These are phyloP conservation scores for Drosophila ohnishii DNA, from an alignment of 1,140 invertebrate genomes.

Conservation along the genomic window DNA sequence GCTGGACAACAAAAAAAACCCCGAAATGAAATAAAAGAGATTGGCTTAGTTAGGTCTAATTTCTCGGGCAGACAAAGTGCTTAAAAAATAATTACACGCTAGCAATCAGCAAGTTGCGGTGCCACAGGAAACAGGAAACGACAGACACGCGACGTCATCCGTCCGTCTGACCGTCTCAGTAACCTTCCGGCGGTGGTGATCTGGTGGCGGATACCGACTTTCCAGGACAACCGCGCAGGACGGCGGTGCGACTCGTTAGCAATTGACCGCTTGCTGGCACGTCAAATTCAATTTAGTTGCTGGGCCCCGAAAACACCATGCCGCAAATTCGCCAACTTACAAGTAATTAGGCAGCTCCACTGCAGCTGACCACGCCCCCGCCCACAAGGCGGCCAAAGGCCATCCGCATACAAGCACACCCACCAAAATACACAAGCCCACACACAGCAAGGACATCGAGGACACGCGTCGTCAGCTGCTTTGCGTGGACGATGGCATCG, in stretches of 20 bases:
- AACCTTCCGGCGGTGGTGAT: constrained; percentile 14
- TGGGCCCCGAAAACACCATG: constrained; percentile 46
- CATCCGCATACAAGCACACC: constrained; percentile 12
- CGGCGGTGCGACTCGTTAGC: constrained; percentile 33
- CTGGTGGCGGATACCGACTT: not conserved
- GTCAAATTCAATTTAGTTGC: constrained; percentile 79
- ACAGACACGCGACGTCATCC: constrained; percentile 72
- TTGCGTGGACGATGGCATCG: constrained; percentile 52
- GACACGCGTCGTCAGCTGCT: constrained; percentile 67
- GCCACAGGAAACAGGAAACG: constrained; percentile 74
- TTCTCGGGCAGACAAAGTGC: constrained; percentile 74
- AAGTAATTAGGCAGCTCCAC: constrained; percentile 79
- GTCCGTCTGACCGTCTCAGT: constrained; percentile 7
- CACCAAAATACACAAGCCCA: constrained; percentile 12
- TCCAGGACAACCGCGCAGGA: not conserved
- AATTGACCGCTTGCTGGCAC: constrained; percentile 64
- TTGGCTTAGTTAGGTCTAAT: constrained; percentile 78
- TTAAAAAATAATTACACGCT: constrained; percentile 81
- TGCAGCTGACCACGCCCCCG: constrained; percentile 42
- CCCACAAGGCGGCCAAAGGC: constrained; percentile 35
- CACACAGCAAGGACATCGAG: constrained; percentile 34
- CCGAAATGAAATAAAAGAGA: constrained; percentile 46
- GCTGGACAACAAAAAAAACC: constrained; percentile 1
- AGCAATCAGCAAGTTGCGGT: constrained; percentile 65
- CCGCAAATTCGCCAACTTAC: constrained; percentile 81